phyloP scores from a whole-genome alignment of 1,140 invertebrate species.

The Drosophila setifemur region DNA sequence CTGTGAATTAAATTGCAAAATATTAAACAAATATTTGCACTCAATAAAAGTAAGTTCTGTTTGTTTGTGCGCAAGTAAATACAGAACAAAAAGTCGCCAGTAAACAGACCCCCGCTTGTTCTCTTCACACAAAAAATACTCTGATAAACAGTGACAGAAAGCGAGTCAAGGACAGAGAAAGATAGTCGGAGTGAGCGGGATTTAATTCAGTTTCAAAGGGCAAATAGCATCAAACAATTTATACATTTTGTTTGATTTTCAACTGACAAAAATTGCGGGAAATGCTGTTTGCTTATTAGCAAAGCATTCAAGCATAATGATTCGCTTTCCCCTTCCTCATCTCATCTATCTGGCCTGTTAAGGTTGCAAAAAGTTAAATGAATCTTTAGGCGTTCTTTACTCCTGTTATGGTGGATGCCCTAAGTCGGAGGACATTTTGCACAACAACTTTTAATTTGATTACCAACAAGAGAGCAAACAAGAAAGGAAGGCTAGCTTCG shows the following conservation, averaged over 20 bases:
- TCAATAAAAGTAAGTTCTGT: slow-evolving; percentile 71
- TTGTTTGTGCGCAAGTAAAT: slow-evolving; percentile 59
- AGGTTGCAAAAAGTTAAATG: neutral
- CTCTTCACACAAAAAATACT: neutral
- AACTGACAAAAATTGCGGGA: slow-evolving; percentile 32
- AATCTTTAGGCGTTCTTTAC: neutral
- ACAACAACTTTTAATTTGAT: slow-evolving; percentile 31
- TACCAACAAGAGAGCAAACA: neutral
- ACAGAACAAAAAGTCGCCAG: slow-evolving; percentile 48
- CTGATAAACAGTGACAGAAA: neutral
- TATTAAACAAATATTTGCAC: slow-evolving; percentile 72
- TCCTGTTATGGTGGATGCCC: neutral
- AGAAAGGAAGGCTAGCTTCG: neutral
- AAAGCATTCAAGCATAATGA: slow-evolving; percentile 32
- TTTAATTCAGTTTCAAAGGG: slow-evolving; percentile 38
- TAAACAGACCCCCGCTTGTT: slow-evolving; percentile 38
- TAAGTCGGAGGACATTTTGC: neutral
- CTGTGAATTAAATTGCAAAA: slow-evolving; percentile 68
- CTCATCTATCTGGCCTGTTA: neutral
- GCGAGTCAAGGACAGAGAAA: neutral
- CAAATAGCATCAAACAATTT: slow-evolving; percentile 67
- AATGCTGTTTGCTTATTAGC: slow-evolving; percentile 57
- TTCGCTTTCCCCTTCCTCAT: neutral
- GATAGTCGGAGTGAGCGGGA: neutral
- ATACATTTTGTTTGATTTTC: slow-evolving; percentile 41